phyloP scores from a whole-genome alignment of 2,888 invertebrate species.

The Tupiocoris notatus region DNA sequence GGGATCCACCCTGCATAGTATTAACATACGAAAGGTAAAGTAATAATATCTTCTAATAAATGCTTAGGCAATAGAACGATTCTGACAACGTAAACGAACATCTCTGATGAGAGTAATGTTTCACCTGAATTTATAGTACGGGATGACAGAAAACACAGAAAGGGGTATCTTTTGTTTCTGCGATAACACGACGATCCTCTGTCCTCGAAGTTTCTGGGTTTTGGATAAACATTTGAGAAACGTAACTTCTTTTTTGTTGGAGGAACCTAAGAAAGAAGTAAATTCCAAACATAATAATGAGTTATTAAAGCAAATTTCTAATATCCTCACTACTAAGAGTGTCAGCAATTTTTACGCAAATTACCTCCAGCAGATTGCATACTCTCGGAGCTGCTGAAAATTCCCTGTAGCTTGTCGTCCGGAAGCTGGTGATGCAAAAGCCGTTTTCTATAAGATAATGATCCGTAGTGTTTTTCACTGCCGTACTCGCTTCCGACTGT shows the following conservation, averaged over 20 bases:
- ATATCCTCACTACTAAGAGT: too few relatives aligned
- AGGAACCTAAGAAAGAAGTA: too few relatives aligned
- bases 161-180: slow-evolving; percentile 72
- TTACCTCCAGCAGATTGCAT: slow-evolving; percentile 59
- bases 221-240: slow-evolving; percentile 58
- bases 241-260: slow-evolving; percentile 53
- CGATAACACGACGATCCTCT: slow-evolving; percentile 78
- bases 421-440: slow-evolving; percentile 56
- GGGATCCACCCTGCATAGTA: slow-evolving; percentile 53
- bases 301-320: too few relatives aligned
- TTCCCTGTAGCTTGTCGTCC: slow-evolving; percentile 61
- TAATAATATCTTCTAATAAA: neutral
- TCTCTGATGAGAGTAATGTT: too few relatives aligned
- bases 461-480: slow-evolving; percentile 57
- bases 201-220: slow-evolving; percentile 71
- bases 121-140: slow-evolving; percentile 54
- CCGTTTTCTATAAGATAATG: slow-evolving; percentile 55
- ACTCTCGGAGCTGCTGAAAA: slow-evolving; percentile 77
- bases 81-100: too few relatives aligned
- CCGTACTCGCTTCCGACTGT: slow-evolving; percentile 59
- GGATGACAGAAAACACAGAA: slow-evolving; percentile 81
- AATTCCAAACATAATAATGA: too few relatives aligned
- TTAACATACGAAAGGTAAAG: too few relatives aligned
- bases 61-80: too few relatives aligned
- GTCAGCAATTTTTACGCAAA: too few relatives aligned